A percentile compares a stretch with the other conserved stretches of the same genome.
Evolutionary conservation across 2,888 invertebrate genomes (phyloP).

Genomic region (Apotomis turbidana): DNA sequence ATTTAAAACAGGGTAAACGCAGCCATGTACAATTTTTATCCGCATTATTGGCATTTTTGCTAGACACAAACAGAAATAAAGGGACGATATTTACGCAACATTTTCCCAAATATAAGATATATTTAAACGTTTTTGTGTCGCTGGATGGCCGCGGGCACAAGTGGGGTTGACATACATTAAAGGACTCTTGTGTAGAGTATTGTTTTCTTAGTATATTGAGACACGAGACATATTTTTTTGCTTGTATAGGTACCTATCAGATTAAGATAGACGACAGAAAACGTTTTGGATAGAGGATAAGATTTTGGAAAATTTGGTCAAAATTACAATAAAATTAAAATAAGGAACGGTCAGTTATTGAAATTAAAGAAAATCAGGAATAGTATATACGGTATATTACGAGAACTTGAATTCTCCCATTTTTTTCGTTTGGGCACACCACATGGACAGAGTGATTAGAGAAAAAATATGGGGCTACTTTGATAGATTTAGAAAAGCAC

Average conservation of each 20-base stretch:
- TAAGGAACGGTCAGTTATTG: no score
- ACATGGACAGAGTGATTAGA: no score
- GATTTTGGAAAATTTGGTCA: background rate
- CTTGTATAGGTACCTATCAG: background rate
- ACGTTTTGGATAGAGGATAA: background rate
- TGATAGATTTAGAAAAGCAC: no score
- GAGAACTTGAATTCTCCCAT: no score
- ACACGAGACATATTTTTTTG: background rate
- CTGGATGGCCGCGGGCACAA: conserved; percentile 28
- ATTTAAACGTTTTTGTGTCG: conserved; percentile 30
- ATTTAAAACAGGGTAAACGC: background rate
- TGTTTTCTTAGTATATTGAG: conserved; percentile 33
- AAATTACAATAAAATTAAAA: no score
- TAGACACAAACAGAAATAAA: conserved; percentile 12
- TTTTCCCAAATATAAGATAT: conserved; percentile 24
- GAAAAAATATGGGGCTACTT: no score
- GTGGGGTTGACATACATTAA: conserved; percentile 36
- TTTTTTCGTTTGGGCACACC: no score
- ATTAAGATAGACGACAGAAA: background rate
- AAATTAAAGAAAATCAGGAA: no score
- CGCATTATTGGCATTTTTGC: background rate
- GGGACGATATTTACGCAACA: conserved; percentile 21
- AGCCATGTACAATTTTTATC: conserved; percentile 6
- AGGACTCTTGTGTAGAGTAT: conserved; percentile 26
- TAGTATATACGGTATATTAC: no score